A percentile compares a stretch with the other conserved stretches of the same genome.
phyloP scores from a whole-genome alignment of 2,888 invertebrate genomes.

The Macaria notata region DNA sequence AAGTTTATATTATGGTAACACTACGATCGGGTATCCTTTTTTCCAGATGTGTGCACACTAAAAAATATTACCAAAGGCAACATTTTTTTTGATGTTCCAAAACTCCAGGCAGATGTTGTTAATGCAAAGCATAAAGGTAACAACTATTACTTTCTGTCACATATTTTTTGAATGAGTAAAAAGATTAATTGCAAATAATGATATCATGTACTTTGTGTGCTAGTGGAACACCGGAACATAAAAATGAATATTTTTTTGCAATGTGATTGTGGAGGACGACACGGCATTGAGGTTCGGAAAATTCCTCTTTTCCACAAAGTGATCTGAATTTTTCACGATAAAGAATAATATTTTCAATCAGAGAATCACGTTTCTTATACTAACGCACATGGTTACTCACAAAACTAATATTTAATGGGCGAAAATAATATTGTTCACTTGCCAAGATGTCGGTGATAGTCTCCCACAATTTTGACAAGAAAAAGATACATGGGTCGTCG shows the following conservation, averaged over 20 bases:
- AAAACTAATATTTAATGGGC: conserved; percentile 45
- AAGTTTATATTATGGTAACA: too few species aligned
- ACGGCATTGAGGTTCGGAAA: conserved; percentile 55
- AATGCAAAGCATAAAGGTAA: too few species aligned
- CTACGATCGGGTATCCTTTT: too few species aligned
- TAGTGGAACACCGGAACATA: conserved; percentile 46
- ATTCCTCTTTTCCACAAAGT: conserved; percentile 58
- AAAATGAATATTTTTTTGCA: conserved; percentile 60
- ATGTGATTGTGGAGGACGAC: conserved; percentile 70
- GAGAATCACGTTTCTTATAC: conserved; percentile 36
- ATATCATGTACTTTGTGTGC: conserved; percentile 23
- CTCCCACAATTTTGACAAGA: conserved; percentile 74
- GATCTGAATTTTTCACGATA: conserved; percentile 23
- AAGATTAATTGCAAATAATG: not conserved
- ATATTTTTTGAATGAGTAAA: too few species aligned
- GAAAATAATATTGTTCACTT: conserved; percentile 57
- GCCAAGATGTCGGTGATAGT: conserved; percentile 79
- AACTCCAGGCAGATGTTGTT: too few species aligned
- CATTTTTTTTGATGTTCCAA: too few species aligned
- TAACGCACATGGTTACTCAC: conserved; percentile 36
- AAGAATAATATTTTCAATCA: conserved; percentile 7
- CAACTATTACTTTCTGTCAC: too few species aligned
- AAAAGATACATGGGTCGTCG: conserved; percentile 66
- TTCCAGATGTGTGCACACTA: too few species aligned
- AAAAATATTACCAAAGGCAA: too few species aligned